These are phyloP conservation scores for Uria lomvia DNA, from an alignment of 2,113 vertebrate species.

Conservation along the genomic window DNA sequence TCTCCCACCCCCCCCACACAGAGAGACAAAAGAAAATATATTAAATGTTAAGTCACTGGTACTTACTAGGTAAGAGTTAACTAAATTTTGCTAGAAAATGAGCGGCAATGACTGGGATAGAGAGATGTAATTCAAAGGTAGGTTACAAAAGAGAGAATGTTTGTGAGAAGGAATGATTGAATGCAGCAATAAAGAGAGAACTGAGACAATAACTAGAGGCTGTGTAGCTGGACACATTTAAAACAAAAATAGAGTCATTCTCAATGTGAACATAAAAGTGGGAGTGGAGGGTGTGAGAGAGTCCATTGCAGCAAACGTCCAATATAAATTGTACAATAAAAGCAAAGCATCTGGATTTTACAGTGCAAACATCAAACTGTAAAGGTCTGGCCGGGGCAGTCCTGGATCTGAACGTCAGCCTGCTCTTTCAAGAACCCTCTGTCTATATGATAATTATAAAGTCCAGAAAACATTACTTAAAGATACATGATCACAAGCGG, in stretches of 20 bases:
- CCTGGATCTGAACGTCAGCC: not conserved
- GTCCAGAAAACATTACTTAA: not conserved
- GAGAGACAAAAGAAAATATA: not conserved
- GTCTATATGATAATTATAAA: not conserved
- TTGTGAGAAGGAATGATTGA: not conserved
- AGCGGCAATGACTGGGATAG: not conserved
- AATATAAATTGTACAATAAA: constrained; percentile 36
- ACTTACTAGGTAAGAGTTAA: not conserved
- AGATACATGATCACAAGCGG: not conserved
- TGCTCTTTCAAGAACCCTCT: not conserved
- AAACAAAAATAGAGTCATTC: constrained; percentile 25
- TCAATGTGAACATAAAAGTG: constrained; percentile 21
- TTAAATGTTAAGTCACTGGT: not conserved
- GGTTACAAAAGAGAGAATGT: not conserved
- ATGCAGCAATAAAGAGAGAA: not conserved
- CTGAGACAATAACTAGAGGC: not conserved
- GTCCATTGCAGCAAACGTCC: not conserved
- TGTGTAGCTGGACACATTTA: not conserved
- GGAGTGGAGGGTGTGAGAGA: not conserved
- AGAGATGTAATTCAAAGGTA: not conserved
- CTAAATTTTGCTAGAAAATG: not conserved
- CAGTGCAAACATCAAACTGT: not conserved
- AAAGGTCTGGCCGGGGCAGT: not conserved
- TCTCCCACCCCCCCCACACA: not conserved
- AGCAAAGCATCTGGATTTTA: constrained; percentile 35